These are phyloP conservation scores for Sebastes vulpes DNA, from an alignment of 2,797 vertebrate species.

Conservation along the genomic window DNA sequence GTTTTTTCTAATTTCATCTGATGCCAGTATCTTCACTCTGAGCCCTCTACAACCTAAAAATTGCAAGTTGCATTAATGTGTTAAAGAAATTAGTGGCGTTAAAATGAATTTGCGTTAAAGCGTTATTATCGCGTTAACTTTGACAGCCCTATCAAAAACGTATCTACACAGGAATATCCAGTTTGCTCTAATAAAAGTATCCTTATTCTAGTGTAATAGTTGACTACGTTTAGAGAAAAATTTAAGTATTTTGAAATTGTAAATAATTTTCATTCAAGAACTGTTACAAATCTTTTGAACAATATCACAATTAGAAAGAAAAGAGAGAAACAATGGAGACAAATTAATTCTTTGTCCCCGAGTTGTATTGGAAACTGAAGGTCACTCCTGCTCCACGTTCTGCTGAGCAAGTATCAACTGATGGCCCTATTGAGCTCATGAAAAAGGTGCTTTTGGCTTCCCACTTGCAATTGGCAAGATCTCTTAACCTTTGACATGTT, in stretches of 20 bases:
- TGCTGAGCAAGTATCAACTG: slow-evolving; percentile 75
- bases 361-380: slow-evolving; percentile 53
- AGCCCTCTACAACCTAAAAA: not conserved
- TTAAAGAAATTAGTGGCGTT: not conserved
- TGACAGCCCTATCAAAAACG: not conserved
- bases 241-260: not conserved
- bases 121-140: not conserved
- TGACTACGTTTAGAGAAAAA: not conserved
- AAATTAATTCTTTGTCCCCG: slow-evolving; percentile 72
- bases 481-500: slow-evolving; percentile 87
- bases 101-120: not conserved
- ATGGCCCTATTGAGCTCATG: slow-evolving; percentile 75
- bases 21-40: too few species aligned
- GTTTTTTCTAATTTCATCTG: too few species aligned
- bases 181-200: not conserved
- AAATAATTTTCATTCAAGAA: not conserved
- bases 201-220: not conserved
- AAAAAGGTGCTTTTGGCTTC: slow-evolving; percentile 77
- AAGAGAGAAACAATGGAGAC: slow-evolving; percentile 51
- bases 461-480: slow-evolving; percentile 78
- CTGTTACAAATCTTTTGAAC: slow-evolving; percentile 29
- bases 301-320: slow-evolving; percentile 26
- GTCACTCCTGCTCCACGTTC: slow-evolving; percentile 60
- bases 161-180: not conserved
- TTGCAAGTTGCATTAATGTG: not conserved